Percentiles rank a stretch among this genome's conserved stretches.
Evolutionary conservation across 2,797 vertebrate genomes (phyloP).

Genomic region (Sternotherus odoratus): DNA sequence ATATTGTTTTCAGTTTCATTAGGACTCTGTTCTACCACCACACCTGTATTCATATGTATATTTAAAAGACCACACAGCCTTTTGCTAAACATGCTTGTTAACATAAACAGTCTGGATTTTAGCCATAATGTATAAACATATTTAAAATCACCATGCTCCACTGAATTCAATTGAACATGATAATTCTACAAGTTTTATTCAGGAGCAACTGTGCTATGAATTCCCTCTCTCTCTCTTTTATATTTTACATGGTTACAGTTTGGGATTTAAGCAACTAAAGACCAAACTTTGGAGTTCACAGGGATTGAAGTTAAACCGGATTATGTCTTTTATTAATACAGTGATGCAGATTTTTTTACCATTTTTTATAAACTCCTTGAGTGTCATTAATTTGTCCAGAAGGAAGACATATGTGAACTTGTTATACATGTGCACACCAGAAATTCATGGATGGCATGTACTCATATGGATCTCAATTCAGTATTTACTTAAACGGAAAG

Average conservation of each 20-base stretch:
- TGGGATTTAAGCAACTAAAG: constrained; percentile 18
- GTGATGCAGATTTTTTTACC: not conserved
- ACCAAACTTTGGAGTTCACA: constrained; percentile 23
- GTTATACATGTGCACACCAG: constrained; percentile 3
- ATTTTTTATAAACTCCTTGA: constrained; percentile 57
- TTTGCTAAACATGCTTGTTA: not conserved
- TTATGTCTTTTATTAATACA: not conserved
- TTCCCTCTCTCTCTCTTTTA: not conserved
- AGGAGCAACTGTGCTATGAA: not conserved
- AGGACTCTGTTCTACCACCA: not conserved
- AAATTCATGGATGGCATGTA: constrained; percentile 51
- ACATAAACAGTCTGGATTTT: not conserved
- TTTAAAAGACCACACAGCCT: not conserved
- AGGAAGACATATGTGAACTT: constrained; percentile 54
- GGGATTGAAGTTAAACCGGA: constrained; percentile 6
- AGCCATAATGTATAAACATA: not conserved
- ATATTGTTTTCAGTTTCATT: not conserved
- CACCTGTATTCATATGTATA: not conserved
- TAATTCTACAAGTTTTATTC: not conserved
- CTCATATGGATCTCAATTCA: constrained; percentile 54
- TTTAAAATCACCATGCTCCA: not conserved
- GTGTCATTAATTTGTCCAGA: constrained; percentile 40
- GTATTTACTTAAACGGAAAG: constrained; percentile 63
- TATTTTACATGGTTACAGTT: not conserved
- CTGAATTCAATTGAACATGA: constrained; percentile 22